Conservation (phyloP, 2,113 vertebrate species). For the Andinoacara biseriatus region DNA sequence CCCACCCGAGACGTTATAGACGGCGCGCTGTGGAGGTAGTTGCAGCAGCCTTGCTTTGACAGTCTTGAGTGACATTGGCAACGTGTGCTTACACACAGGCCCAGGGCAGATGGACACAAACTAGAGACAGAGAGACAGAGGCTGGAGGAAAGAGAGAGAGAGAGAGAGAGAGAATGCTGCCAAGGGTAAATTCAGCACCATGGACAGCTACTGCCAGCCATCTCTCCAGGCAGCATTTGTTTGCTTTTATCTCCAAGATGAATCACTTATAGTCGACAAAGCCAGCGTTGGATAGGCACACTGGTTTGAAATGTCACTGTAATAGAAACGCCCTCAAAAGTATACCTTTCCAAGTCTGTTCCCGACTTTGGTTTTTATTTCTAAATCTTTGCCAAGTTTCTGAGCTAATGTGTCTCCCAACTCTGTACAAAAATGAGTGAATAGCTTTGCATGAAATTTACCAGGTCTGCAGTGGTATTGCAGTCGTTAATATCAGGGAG, state of each 20-base stretch:
- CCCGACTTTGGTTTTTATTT: not conserved
- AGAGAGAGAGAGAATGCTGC: not conserved
- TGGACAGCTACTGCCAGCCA: constrained; percentile 56
- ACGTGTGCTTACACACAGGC: constrained; percentile 44
- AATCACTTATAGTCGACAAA: constrained; percentile 38
- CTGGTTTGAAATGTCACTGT: constrained; percentile 36
- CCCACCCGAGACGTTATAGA: constrained; percentile 42
- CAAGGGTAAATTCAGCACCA: constrained; percentile 56
- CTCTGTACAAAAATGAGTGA: not conserved
- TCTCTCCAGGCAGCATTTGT: constrained; percentile 49
- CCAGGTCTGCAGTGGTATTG: not conserved
- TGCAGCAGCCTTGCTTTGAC: constrained; percentile 43
- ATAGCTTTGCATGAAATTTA: not conserved
- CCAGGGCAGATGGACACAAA: constrained; percentile 37
- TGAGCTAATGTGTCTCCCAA: not conserved
- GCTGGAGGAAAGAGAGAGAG: not conserved
- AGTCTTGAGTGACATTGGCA: constrained; percentile 56
- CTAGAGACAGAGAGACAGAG: not conserved
- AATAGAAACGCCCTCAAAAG: not conserved
- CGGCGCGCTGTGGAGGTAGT: not conserved
- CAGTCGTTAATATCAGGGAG: not conserved
- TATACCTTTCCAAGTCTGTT: not conserved
- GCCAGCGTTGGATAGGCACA: constrained; percentile 18
- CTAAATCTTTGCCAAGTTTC: not conserved
- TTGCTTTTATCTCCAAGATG: constrained; percentile 57